Conservation (phyloP, 2,113 vertebrate species). For the Syngnathoides biaculeatus region DNA sequence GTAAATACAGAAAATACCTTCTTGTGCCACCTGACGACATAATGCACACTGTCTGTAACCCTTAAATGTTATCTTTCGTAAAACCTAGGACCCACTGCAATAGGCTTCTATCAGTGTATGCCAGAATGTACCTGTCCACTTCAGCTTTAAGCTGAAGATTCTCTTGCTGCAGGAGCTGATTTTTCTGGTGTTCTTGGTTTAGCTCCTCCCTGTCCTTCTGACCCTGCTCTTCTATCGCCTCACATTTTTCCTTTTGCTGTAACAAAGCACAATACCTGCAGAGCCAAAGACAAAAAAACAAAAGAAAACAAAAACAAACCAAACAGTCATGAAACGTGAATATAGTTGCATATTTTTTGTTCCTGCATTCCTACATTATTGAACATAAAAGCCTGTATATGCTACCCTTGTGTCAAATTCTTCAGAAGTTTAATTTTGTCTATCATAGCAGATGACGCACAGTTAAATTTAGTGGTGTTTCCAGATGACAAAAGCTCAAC, state of each 20-base stretch:
- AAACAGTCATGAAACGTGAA: background rate
- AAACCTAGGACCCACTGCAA: background rate
- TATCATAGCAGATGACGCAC: too few relatives aligned
- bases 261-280: slow-evolving; percentile 52
- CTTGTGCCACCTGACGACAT: too few relatives aligned
- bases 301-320: background rate
- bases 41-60: too few relatives aligned
- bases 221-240: slow-evolving; percentile 46
- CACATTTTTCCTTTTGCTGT: slow-evolving; percentile 62
- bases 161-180: slow-evolving; percentile 55
- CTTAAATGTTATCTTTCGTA: too few relatives aligned
- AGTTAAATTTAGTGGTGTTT: too few relatives aligned
- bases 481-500: too few relatives aligned
- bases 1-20: too few relatives aligned
- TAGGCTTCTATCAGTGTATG: background rate
- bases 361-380: too few relatives aligned
- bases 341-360: too few relatives aligned
- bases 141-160: slow-evolving; percentile 62
- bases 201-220: slow-evolving; percentile 60
- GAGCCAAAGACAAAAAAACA: background rate
- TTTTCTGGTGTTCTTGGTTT: slow-evolving; percentile 56
- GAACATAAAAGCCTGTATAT: too few relatives aligned
- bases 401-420: too few relatives aligned
- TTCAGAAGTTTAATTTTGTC: too few relatives aligned
- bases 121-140: slow-evolving; percentile 48